Evolutionary conservation across 1,140 invertebrate genomes (phyloP).

Genomic region (Globodera ellingtonae): DNA sequence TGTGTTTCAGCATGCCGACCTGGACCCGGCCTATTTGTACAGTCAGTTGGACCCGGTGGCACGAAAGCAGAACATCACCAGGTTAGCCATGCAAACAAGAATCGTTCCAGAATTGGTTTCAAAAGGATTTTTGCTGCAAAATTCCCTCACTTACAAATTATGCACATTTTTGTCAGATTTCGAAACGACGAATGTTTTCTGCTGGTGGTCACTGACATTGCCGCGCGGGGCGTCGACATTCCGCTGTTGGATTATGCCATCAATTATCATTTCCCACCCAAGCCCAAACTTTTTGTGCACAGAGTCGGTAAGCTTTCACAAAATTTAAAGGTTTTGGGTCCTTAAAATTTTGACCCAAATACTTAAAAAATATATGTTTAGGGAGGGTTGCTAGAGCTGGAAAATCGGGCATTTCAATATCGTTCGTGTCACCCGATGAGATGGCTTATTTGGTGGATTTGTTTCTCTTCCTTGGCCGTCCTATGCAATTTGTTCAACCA

Average conservation of each 20-base stretch:
- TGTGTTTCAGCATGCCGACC: slow-evolving; percentile 79
- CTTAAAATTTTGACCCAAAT: slow-evolving; percentile 15
- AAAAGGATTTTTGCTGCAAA: too few species aligned
- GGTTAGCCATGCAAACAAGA: slow-evolving; percentile 20
- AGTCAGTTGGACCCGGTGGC: slow-evolving; percentile 91
- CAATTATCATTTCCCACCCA: slow-evolving; percentile 94
- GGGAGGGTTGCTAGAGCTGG: slow-evolving; percentile 95
- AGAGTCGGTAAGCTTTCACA: slow-evolving; percentile 80
- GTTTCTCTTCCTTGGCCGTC: slow-evolving; percentile 82
- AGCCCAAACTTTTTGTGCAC: slow-evolving; percentile 95
- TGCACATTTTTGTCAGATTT: slow-evolving; percentile 73
- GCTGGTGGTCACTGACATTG: slow-evolving; percentile 92
- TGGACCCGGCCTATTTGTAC: slow-evolving; percentile 86
- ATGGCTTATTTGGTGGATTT: slow-evolving; percentile 87
- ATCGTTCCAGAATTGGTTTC: too few species aligned
- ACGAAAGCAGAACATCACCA: slow-evolving; percentile 86
- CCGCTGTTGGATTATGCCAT: slow-evolving; percentile 93
- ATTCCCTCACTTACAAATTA: too few species aligned
- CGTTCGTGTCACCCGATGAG: slow-evolving; percentile 85
- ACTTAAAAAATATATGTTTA: slow-evolving; percentile 51
- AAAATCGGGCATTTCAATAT: slow-evolving; percentile 83
- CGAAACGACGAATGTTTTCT: slow-evolving; percentile 71
- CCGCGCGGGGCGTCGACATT: slow-evolving; percentile 94
- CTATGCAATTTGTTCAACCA: slow-evolving; percentile 54
- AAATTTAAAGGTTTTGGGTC: background rate